Evolutionary conservation across 1,140 invertebrate genomes (phyloP).

Genomic region (Hyles euphorbiae): DNA sequence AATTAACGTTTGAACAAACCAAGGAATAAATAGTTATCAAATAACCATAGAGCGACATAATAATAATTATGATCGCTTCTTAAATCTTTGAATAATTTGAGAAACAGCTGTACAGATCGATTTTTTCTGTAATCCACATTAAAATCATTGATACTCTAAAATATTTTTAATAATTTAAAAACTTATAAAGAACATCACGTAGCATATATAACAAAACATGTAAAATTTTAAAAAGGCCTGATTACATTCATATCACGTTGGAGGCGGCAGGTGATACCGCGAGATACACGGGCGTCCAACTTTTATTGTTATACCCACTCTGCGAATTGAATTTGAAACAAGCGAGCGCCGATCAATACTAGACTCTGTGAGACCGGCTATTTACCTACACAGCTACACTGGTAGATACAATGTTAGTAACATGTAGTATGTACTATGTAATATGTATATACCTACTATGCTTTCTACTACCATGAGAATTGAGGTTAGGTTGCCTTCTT

Average conservation of each 20-base stretch:
- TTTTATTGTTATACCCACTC: slow-evolving; percentile 72
- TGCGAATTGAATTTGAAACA: slow-evolving; percentile 73
- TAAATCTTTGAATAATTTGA: no score
- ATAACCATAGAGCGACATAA: no score
- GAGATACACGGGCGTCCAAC: slow-evolving; percentile 52
- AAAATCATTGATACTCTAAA: no score
- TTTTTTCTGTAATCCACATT: no score
- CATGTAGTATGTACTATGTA: no score
- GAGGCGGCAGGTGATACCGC: slow-evolving; percentile 54
- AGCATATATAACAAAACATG: not conserved
- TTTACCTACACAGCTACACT: slow-evolving; percentile 4
- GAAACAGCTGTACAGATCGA: no score
- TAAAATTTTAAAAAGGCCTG: slow-evolving; percentile 16
- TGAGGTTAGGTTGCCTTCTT: no score
- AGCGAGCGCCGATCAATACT: slow-evolving; percentile 53
- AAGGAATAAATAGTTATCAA: no score
- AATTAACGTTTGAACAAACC: no score
- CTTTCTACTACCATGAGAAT: not conserved
- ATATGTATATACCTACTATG: slow-evolving; percentile 10
- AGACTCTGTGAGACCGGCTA: slow-evolving; percentile 16
- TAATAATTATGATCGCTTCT: no score
- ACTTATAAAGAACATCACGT: not conserved
- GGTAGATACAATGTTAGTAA: not conserved
- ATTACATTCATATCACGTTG: slow-evolving; percentile 51
- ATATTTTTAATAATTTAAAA: no score